Percentiles rank a stretch among this genome's conserved stretches.
Conservation (phyloP, 1,140 invertebrate species). For the Pemphigus obesinymphae region DNA sequence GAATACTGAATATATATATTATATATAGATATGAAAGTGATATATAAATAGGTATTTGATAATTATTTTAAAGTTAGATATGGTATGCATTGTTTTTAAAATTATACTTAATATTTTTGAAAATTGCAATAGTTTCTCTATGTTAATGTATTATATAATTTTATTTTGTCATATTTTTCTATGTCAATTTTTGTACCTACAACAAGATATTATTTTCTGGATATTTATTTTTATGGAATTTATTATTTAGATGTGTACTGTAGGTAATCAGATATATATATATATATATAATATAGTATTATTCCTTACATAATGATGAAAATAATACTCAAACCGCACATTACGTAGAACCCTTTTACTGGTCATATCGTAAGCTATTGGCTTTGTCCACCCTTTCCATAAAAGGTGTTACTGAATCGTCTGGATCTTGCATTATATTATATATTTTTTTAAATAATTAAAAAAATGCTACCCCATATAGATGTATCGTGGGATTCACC, state of each 20-base stretch:
- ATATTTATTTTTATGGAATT: too few relatives aligned
- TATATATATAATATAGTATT: not conserved
- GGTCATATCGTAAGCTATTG: not conserved
- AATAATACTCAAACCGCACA: not conserved
- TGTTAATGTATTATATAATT: not conserved
- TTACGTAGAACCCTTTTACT: conserved; percentile 1
- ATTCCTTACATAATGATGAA: not conserved
- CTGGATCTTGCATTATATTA: conserved; percentile 7
- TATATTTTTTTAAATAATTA: not conserved
- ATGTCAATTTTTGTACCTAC: not conserved
- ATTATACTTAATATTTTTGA: too few relatives aligned
- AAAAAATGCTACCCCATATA: not conserved
- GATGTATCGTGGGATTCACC: not conserved
- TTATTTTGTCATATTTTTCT: too few relatives aligned
- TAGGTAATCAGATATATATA: not conserved
- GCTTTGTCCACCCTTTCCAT: not conserved
- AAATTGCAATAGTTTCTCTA: too few relatives aligned
- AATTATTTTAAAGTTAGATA: too few relatives aligned
- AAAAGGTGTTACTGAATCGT: conserved; percentile 1
- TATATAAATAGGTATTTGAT: too few relatives aligned
- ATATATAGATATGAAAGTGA: too few relatives aligned
- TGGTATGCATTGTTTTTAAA: too few relatives aligned
- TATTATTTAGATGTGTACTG: too few relatives aligned
- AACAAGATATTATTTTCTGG: too few relatives aligned
- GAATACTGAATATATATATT: too few relatives aligned